Base-by-base conservation (phyloP, 2,888 invertebrate species). In the Chymomyza amoena region DNA sequence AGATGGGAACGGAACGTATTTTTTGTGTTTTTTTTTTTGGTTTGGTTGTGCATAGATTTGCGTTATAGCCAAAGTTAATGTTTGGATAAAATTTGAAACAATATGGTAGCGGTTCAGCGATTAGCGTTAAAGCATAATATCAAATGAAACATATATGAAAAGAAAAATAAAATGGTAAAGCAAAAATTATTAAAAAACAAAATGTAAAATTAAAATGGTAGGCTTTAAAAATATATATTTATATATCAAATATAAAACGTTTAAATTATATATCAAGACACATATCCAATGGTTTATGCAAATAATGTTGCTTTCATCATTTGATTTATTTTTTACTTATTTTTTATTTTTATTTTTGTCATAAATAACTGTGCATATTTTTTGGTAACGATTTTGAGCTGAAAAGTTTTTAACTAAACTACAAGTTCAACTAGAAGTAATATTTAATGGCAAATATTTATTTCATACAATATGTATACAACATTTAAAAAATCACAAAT, bases 231-330 rank as follows among this genome's bases (percentile, higher is more conserved):
- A 61, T 61, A 61, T 68, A 73, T 73, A 61, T 68, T 63, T 74
- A 73, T 60, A 57, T 32, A 32, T 32, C 7, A 9, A 32, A 32
- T 6, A 76, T 60, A 57, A 57, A 69, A 72, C 69, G 66, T 66
- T 10, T 39, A 73, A 67, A 52, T 65, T 75, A 70, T 76, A 73
- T 60, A 73, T 51, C 36, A 54, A 80, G 65, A 69, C 39, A 68
- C 66, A 73, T 76, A 75, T 79, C 90, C 91, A 91, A 91, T 91
- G 91, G 91, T 91, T 91, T 91, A 91, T 91, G 91, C 91, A 91
- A 91, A 87, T 89, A 87, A 84, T 85, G 81, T 81, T 79, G 72
- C 78, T 72, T 75, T 73, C 39, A 45, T 57, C 18, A 18, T 18
- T 18, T 16, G 52, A 9, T 18, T 67, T 72, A n/a, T n/a, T n/a